Evolutionary conservation across 2,113 vertebrate genomes (phyloP), one percentile per base, ranked within the genome.

Genomic region (Tachycineta bicolor): DNA sequence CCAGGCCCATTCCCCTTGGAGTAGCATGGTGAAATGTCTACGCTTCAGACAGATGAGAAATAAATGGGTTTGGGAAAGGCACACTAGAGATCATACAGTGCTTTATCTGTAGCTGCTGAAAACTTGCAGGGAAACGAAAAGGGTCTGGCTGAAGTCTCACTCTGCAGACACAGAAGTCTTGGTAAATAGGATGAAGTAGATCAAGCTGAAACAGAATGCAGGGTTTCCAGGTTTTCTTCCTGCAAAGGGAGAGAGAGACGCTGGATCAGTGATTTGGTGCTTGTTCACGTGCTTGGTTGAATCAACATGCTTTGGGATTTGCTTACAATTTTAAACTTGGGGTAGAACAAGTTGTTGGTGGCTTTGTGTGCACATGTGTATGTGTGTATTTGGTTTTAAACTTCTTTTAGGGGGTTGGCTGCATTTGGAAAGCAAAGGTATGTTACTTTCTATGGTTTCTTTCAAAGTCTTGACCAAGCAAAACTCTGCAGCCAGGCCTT

Each of bases 31-130:
- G 83, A 64, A 89, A 87, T 75, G 71, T 28, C 46, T 73, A 26
- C 37, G 28, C n/a, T 93, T 84, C 37, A 88, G 39, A 67, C 16
- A 43, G 46, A 47, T 56, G 69, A 95, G 73, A 84, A 87, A 87
- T 68, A 56, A 92, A 79, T 75, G 68, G 25, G 9, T 37, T 77
- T 67, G 44, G 19, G 56, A 87, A 68, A 69, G 58, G 31, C 28
- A 8, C 60, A 13, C 12, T 34, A 56, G 73, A 78, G 14, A 87
- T 83, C 53, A 43, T 23, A 41, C 4, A 26, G 49, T 69, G 37
- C 28, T 94, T 92, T 70, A 64, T 64, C 87, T 69, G 49, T 44
- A 85, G 83, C 44, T 93, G 41, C 60, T 91, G 80, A 79, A 95
- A 84, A 53, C 46, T 76, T 67, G 14, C 26, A 76, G 41, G 33